Conservation (phyloP, 1,140 invertebrate species). For the Planococcus citri region DNA sequence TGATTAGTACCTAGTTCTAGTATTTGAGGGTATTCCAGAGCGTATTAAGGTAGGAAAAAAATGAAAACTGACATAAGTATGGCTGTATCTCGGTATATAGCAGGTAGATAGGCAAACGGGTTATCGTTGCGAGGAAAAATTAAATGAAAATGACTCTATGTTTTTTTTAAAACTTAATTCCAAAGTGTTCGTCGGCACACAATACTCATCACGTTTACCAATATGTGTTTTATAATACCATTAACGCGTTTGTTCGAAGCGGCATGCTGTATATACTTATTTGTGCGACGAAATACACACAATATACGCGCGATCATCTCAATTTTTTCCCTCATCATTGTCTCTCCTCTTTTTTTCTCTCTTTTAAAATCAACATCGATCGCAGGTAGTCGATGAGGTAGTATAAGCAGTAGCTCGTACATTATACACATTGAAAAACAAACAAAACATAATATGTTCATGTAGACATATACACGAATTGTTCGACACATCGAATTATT, state of each 20-base stretch:
- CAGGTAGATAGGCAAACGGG: neutral
- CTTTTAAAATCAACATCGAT: neutral
- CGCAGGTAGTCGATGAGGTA: conserved; percentile 5
- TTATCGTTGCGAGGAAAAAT: neutral
- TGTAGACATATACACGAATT: no score
- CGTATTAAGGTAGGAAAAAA: no score
- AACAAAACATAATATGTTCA: neutral
- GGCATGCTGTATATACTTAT: neutral
- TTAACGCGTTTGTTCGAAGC: neutral
- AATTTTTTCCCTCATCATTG: no score
- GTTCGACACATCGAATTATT: neutral
- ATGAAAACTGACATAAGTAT: neutral
- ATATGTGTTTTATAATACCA: neutral
- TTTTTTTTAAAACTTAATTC: neutral
- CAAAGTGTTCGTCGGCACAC: neutral
- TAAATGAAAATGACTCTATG: neutral
- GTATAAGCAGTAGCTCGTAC: neutral
- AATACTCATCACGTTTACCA: neutral
- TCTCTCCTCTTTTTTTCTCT: no score
- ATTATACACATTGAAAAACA: no score
- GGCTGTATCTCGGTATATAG: no score
- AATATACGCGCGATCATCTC: no score
- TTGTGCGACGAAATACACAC: no score
- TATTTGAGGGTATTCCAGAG: no score
- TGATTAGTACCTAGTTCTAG: no score